Evolutionary conservation across 2,888 invertebrate species (phyloP), one percentile per base, ranked within the genome.

Genomic region (Eupithecia pulchellata): DNA sequence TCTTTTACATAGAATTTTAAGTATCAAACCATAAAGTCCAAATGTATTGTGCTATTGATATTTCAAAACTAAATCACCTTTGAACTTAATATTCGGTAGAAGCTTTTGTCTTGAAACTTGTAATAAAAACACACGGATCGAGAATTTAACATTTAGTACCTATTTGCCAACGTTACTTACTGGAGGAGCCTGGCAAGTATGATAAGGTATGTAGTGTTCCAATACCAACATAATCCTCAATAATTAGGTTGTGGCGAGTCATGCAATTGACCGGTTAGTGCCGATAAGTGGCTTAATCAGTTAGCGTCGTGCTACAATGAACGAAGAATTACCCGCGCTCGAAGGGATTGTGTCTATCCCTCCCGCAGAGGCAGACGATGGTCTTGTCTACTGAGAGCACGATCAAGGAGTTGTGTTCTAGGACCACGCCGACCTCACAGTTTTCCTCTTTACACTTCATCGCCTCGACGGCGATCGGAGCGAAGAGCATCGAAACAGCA

Each of bases 371-470:
- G 89, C 94, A 94, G 86, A 94, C 90, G 85, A 94, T 94, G 81
- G 94, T 93, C 88, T 94, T 94, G 89, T 94, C 89, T 79, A 93
- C 89, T 32, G 94, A 91, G 75, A 94, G 88, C 82, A 94, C 94
- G 81, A 94, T 94, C 87, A 94, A 82, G 71, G 94, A 94, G 86
- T 94, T 93, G 88, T 90, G 92, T 83, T 93, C 94, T 82, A 93
- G 90, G 81, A 94, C 89, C 87, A 94, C 93, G 85, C 94, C 94
- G 77, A 94, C 94, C 87, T 94, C 94, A 84, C 94, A 94, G 86
- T 94, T 94, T 89, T 92, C 94, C 92, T 93, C 94, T 91, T 94
- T 94, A 89, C 94, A 94, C 94, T 94, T 94, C 94, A 94, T 94
- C 94, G 94, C 93, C 91, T 91, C 91, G 75, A 88, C 89, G 91